These are phyloP conservation scores for Anser cygnoides DNA, from an alignment of 2,113 vertebrate species.

Conservation along the genomic window DNA sequence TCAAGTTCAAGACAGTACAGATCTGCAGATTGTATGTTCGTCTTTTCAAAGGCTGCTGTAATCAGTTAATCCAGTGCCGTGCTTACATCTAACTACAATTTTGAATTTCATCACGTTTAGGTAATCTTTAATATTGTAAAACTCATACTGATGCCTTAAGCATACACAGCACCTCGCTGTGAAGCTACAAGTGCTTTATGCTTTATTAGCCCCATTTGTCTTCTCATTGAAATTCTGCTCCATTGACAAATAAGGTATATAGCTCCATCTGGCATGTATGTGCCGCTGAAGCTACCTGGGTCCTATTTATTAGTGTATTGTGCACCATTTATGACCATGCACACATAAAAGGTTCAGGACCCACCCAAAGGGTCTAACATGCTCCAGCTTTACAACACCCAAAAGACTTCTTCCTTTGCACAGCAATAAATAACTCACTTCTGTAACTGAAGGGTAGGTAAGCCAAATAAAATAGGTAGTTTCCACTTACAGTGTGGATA, in stretches of 20 bases:
- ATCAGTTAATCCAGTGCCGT: not conserved
- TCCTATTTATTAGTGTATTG: not conserved
- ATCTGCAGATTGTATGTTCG: not conserved
- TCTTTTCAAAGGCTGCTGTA: not conserved
- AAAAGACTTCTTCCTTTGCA: not conserved
- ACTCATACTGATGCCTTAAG: not conserved
- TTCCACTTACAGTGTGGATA: not conserved
- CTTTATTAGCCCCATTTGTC: conserved; percentile 24
- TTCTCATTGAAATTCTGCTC: not conserved
- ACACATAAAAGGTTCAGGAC: not conserved
- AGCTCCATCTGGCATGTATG: conserved; percentile 22
- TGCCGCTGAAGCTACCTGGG: not conserved
- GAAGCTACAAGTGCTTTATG: not conserved
- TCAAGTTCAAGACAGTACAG: not conserved
- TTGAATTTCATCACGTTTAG: not conserved
- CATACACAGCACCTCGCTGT: not conserved
- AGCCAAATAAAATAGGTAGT: not conserved
- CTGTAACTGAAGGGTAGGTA: not conserved
- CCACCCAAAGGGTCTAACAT: not conserved
- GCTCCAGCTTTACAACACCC: not conserved
- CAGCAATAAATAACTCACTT: not conserved
- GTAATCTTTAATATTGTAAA: not conserved
- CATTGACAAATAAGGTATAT: not conserved
- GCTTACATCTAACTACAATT: not conserved
- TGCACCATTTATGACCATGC: not conserved